Percentiles rank a stretch among this genome's conserved stretches.
Conservation (phyloP, 2,797 vertebrate genomes). For the Percopsis omiscomaycus region DNA sequence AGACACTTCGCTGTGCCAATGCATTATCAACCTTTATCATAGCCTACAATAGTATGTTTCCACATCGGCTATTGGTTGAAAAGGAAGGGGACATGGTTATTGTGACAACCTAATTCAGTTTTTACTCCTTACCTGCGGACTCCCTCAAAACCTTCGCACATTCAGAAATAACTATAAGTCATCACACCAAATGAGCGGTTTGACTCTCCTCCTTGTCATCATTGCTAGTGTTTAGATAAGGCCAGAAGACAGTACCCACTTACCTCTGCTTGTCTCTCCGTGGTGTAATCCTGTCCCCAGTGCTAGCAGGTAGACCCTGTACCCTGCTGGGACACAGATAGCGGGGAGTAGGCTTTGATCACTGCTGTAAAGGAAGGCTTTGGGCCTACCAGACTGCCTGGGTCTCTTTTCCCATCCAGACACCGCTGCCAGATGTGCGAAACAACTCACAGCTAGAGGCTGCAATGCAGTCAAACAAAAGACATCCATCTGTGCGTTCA, state of each 20-base stretch:
- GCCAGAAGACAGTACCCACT: conserved; percentile 27
- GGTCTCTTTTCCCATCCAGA: conserved; percentile 36
- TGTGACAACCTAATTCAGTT: too few relatives aligned
- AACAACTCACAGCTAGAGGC: conserved; percentile 40
- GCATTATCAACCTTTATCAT: too few relatives aligned
- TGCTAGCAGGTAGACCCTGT: conserved; percentile 23
- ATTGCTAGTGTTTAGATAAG: conserved; percentile 36
- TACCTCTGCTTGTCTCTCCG: conserved; percentile 20
- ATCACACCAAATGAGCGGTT: background rate
- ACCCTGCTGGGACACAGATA: conserved; percentile 41
- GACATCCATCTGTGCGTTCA: background rate
- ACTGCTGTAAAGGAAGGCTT: conserved; percentile 17
- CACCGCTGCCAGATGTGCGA: conserved; percentile 37
- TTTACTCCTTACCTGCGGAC: background rate
- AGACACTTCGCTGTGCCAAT: too few relatives aligned
- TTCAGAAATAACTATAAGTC: conserved; percentile 16
- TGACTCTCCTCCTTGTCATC: conserved; percentile 7
- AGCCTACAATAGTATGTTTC: too few relatives aligned
- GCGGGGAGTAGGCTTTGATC: conserved; percentile 51
- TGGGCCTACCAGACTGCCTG: background rate
- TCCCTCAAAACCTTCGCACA: conserved; percentile 8
- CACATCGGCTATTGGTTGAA: too few relatives aligned
- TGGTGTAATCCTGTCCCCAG: conserved; percentile 35
- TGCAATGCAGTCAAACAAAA: conserved; percentile 5
- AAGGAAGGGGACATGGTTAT: too few relatives aligned